Percentiles rank a stretch among this genome's conserved stretches.
These are phyloP conservation scores for Ovibos moschatus DNA, from an alignment of 2,113 vertebrate species.

Conservation along the genomic window DNA sequence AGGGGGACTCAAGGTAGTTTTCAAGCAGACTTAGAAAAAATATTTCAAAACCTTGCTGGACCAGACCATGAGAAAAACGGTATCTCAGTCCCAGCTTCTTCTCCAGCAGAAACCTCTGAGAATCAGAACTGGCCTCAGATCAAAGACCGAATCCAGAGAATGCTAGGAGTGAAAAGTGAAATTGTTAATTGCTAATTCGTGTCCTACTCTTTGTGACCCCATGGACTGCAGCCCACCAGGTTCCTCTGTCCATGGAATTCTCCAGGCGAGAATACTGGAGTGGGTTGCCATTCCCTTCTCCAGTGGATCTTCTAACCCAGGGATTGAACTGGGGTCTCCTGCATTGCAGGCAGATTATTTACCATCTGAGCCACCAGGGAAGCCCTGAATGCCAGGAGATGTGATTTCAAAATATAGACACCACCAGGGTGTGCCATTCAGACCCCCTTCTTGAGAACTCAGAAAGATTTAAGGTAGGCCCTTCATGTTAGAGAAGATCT, in stretches of 20 bases:
- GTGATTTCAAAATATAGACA: not conserved
- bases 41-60: not conserved
- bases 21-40: not conserved
- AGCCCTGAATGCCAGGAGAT: not conserved
- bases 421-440: not conserved
- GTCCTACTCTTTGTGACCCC: not conserved
- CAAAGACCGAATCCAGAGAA: not conserved
- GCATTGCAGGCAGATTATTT: not conserved
- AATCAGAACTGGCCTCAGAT: not conserved
- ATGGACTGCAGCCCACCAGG: not conserved
- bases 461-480: not conserved
- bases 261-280: not conserved
- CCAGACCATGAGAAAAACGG: fast-evolving
- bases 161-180: not conserved
- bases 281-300: not conserved
- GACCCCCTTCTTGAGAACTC: not conserved
- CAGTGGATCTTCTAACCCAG: not conserved
- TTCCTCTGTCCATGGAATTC: not conserved
- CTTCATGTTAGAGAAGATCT: not conserved
- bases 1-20: not conserved
- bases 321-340: not conserved
- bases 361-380: not conserved
- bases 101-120: not conserved
- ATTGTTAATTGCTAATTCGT: not conserved
- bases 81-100: not conserved